These are phyloP conservation scores for Ochropleura plecta DNA, from an alignment of 2,888 invertebrate genomes.

Conservation along the genomic window DNA sequence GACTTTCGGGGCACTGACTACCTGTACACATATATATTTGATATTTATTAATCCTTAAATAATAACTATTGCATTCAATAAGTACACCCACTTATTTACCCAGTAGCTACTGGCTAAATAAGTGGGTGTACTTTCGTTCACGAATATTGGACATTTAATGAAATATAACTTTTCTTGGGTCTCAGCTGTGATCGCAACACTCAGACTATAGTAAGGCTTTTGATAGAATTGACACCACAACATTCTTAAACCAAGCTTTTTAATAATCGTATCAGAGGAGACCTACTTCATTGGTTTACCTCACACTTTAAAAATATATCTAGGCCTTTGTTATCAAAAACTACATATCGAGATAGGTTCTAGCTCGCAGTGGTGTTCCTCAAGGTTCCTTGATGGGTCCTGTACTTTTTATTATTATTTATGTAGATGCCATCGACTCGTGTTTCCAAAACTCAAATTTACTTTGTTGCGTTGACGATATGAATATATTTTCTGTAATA, in stretches of 20 bases:
- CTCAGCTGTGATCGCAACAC: background rate
- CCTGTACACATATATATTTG: no score
- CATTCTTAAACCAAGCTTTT: background rate
- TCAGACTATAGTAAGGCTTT: background rate
- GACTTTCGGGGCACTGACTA: background rate
- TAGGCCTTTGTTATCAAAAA: background rate
- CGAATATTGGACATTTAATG: background rate
- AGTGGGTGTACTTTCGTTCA: background rate
- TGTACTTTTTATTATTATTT: conserved; percentile 7
- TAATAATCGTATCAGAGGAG: background rate
- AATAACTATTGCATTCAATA: no score
- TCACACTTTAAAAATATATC: background rate
- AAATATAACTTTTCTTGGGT: background rate
- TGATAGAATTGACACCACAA: background rate
- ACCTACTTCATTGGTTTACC: background rate
- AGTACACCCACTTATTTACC: no score
- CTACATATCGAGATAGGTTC: conserved; percentile 2
- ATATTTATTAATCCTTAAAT: no score
- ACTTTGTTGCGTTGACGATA: background rate
- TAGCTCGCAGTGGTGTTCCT: background rate
- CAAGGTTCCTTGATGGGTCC: conserved; percentile 14
- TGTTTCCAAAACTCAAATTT: background rate
- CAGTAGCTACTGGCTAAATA: no score
- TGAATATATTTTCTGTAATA: conserved; percentile 1
- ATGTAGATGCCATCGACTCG: background rate